Base-by-base conservation (phyloP, 2,888 invertebrate genomes). In the Pyrochroa serraticornis region DNA sequence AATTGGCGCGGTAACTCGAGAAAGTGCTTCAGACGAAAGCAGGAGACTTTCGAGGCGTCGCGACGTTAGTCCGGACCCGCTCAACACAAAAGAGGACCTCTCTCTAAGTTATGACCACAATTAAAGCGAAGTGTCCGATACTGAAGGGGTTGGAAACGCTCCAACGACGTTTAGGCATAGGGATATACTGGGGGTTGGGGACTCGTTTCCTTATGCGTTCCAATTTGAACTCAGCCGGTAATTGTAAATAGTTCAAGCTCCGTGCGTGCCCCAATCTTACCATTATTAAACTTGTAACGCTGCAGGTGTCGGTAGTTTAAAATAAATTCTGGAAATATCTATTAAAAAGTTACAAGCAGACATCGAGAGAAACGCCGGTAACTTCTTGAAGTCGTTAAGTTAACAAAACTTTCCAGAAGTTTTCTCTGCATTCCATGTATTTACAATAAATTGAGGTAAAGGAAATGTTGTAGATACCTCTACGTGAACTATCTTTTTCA, bases 31-130 rank as follows among this genome's bases (percentile, higher is more conserved):
- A 39, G 47, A 34, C 42, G 43, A 2, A 35, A 50, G 38, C 34
- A 45, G 12, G 36, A 9, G 42, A 12, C 37, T 22, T 31, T 32
- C 35, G 33, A 37, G 13, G 48, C 43, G 47, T 48, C 41, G 43
- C 43, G 36, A 32, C 22, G 39, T 22, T 34, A 34, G n/a, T 35
- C 34, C 31, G n/a, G 49, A 43, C 42, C 46, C 41, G 58, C 48
- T 52, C 38, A 33, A 43, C 51, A 57, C 51, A 57, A 51, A 51
- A 57, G 51, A 36, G 46, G 43, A 51, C 53, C 58, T 48, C 39
- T 48, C 44, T 58, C 39, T 60, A 60, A 60, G 47, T 60, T 60
- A 60, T 60, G 51, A 47, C 44, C 55, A 51, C 60, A 60, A 60
- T 60, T 60, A 60, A 55, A 47, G 47, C 39, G 47, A 51, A 60